Conservation (phyloP, 1,140 invertebrate genomes). For the Atta texana region DNA sequence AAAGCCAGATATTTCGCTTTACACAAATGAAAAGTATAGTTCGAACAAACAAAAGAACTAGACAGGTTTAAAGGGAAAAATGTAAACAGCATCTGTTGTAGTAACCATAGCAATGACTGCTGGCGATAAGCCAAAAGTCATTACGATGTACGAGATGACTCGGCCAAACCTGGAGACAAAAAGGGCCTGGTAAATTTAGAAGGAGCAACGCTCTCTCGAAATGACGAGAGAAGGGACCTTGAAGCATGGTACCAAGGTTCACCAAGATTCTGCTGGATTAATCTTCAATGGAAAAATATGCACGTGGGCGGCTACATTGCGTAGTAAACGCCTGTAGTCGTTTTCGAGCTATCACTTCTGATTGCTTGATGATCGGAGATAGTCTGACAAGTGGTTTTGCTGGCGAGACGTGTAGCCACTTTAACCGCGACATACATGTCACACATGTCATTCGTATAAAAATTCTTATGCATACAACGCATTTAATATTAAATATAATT, state of each 20-base stretch:
- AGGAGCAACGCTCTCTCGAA: slow-evolving; percentile 52
- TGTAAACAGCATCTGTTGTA: slow-evolving; percentile 32
- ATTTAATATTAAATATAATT: background rate
- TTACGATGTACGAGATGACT: slow-evolving; percentile 27
- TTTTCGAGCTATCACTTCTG: slow-evolving; percentile 7
- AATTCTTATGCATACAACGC: background rate
- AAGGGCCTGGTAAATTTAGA: slow-evolving; percentile 31
- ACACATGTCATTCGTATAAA: background rate
- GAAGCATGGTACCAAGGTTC: slow-evolving; percentile 42
- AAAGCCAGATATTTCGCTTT: background rate
- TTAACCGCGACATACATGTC: background rate
- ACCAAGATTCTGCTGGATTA: slow-evolving; percentile 19
- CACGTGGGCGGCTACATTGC: slow-evolving; percentile 60
- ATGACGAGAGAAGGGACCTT: slow-evolving; percentile 39
- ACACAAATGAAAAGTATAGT: background rate
- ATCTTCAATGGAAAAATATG: slow-evolving; percentile 33
- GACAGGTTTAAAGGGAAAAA: slow-evolving; percentile 29
- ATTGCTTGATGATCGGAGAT: slow-evolving; percentile 45
- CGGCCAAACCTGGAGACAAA: background rate
- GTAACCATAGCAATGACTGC: slow-evolving; percentile 1
- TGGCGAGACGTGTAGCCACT: slow-evolving; percentile 15
- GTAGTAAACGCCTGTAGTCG: slow-evolving; percentile 31
- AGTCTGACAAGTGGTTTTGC: slow-evolving; percentile 3
- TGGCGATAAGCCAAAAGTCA: slow-evolving; percentile 43
- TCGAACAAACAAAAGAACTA: background rate